These are phyloP conservation scores for Popillia japonica DNA, from an alignment of 1,140 invertebrate species.

Conservation along the genomic window DNA sequence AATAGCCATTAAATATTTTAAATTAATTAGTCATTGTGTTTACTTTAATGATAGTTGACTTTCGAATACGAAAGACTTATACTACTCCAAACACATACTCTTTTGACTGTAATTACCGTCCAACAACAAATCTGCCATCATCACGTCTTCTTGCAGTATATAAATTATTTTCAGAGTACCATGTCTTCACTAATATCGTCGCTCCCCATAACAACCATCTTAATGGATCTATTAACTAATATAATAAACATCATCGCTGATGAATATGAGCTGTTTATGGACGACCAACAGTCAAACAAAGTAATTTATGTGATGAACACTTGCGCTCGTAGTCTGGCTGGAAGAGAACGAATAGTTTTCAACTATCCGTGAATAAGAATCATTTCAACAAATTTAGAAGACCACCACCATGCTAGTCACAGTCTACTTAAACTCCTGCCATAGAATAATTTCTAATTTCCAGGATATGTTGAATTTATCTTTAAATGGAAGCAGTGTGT, in stretches of 20 bases:
- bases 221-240: background rate
- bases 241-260: background rate
- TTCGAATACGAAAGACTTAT: too few relatives aligned
- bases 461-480: too few relatives aligned
- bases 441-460: too few relatives aligned
- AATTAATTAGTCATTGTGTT: too few relatives aligned
- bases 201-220: background rate
- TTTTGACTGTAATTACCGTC: too few relatives aligned
- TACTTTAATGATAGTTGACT: too few relatives aligned
- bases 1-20: too few relatives aligned
- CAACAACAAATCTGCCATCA: too few relatives aligned
- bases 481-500: too few relatives aligned
- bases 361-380: background rate
- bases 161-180: background rate
- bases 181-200: background rate
- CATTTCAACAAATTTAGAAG: background rate
- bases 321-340: background rate
- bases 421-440: too few relatives aligned
- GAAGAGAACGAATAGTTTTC: background rate
- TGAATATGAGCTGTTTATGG: background rate
- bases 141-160: background rate
- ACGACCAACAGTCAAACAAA: background rate
- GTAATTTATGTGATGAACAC: constrained; percentile 8
- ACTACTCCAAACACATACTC: too few relatives aligned
- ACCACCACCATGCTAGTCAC: background rate